Evolutionary conservation across 2,888 invertebrate species (phyloP).

Genomic region (Ypsolopha sequella): DNA sequence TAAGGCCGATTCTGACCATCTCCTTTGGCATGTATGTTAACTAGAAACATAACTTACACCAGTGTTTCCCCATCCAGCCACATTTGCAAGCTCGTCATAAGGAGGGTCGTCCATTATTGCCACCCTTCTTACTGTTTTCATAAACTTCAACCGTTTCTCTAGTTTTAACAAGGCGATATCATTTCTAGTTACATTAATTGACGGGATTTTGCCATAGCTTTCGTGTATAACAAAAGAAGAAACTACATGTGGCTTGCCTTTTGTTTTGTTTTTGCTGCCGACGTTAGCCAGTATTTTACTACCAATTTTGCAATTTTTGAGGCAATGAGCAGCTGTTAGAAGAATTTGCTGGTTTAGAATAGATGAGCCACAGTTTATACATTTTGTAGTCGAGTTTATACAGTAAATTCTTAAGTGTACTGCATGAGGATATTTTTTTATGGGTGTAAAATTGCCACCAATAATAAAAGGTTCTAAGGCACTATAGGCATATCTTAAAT

Average conservation of each 20-base stretch:
- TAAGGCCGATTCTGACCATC: too few relatives aligned
- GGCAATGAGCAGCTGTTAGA: constrained; percentile 27
- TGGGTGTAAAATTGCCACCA: constrained; percentile 12
- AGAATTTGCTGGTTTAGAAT: constrained; percentile 23
- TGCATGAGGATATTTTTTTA: constrained; percentile 19
- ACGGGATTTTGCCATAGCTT: constrained; percentile 4
- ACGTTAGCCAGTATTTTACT: constrained; percentile 7
- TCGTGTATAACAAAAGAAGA: constrained; percentile 8
- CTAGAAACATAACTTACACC: constrained; percentile 14
- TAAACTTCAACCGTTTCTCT: constrained; percentile 6
- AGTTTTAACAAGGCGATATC: constrained; percentile 16
- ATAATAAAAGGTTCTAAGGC: constrained; percentile 15
- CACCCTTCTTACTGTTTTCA: constrained; percentile 11
- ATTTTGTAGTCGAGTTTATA: not conserved
- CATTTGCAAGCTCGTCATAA: constrained; percentile 6
- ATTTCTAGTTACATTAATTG: constrained; percentile 2
- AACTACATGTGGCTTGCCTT: constrained; percentile 3
- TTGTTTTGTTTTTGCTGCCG: constrained; percentile 14
- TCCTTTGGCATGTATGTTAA: too few relatives aligned
- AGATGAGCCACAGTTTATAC: constrained; percentile 22
- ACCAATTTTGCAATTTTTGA: constrained; percentile 6
- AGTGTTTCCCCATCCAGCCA: constrained; percentile 21
- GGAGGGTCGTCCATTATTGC: constrained; percentile 13
- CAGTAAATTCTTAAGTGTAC: constrained; percentile 13
- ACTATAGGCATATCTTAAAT: too few relatives aligned